Conservation (phyloP, 2,113 vertebrate genomes). For the Fregata magnificens region DNA sequence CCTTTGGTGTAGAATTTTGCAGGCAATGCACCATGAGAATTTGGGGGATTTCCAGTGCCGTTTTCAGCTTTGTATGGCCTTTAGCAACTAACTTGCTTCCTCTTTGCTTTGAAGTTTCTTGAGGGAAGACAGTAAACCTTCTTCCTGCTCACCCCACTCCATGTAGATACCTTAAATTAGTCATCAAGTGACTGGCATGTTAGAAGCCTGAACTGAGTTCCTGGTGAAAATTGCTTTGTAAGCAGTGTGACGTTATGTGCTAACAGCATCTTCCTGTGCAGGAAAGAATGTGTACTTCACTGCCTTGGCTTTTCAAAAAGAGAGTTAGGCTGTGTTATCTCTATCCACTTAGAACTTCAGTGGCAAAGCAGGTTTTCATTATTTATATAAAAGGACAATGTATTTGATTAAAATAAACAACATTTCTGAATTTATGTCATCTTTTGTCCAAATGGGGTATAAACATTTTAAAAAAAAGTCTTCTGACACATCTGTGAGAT, state of each 20-base stretch:
- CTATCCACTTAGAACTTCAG: background rate
- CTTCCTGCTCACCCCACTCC: background rate
- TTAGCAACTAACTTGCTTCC: background rate
- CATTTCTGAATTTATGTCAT: background rate
- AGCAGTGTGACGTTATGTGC: background rate
- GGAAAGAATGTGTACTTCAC: background rate
- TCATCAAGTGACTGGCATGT: background rate
- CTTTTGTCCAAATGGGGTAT: background rate
- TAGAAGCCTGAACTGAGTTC: background rate
- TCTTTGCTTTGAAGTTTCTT: background rate
- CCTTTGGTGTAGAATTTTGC: background rate
- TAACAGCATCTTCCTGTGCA: background rate
- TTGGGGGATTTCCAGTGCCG: background rate
- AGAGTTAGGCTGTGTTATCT: background rate
- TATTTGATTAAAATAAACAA: background rate
- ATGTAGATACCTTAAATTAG: background rate
- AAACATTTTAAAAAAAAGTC: background rate
- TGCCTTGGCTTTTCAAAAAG: background rate
- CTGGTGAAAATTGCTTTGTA: background rate
- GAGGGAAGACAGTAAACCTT: background rate
- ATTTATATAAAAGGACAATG: background rate
- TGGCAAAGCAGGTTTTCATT: background rate
- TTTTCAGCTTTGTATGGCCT: background rate
- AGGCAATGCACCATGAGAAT: background rate
- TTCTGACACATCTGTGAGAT: background rate